A percentile compares a stretch with the other conserved stretches of the same genome.
These are phyloP conservation scores for Syrmaticus mikado DNA, from an alignment of 2,113 vertebrate genomes.

Conservation along the genomic window DNA sequence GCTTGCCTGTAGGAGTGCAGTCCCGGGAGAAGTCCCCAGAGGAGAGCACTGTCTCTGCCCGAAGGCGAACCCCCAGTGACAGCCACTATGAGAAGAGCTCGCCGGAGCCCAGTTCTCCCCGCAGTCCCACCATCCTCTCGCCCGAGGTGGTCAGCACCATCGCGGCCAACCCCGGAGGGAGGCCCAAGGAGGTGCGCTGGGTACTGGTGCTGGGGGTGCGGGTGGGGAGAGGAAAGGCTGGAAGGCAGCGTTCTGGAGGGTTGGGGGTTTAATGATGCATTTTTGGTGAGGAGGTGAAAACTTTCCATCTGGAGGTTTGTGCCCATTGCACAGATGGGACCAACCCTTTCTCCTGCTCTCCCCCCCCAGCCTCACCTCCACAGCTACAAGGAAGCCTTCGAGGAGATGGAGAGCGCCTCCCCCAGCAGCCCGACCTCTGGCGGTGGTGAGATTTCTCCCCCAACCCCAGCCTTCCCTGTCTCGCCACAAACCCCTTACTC, in stretches of 20 bases:
- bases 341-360: conserved; percentile 33
- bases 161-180: conserved; percentile 93
- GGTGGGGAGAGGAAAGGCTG: not conserved
- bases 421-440: conserved; percentile 82
- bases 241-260: not conserved
- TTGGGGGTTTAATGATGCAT: not conserved
- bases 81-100: conserved; percentile 84
- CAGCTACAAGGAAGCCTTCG: conserved; percentile 98
- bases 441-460: conserved; percentile 91
- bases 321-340: not conserved
- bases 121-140: conserved; percentile 88
- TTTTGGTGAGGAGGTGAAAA: not conserved
- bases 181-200: conserved; percentile 93
- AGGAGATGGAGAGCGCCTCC: conserved; percentile 88
- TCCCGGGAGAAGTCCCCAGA: conserved; percentile 78
- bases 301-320: not conserved
- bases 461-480: conserved; percentile 83
- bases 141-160: conserved; percentile 95
- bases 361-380: conserved; percentile 90
- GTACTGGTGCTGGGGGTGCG: not conserved
- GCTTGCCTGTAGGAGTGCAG: conserved; percentile 83
- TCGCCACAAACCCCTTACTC: conserved; percentile 86
- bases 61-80: conserved; percentile 84
- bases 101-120: conserved; percentile 71
- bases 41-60: conserved; percentile 73